Percentiles rank a stretch among this genome's conserved stretches.
phyloP scores from a whole-genome alignment of 2,113 vertebrate genomes.

The Stictonetta naevosa region DNA sequence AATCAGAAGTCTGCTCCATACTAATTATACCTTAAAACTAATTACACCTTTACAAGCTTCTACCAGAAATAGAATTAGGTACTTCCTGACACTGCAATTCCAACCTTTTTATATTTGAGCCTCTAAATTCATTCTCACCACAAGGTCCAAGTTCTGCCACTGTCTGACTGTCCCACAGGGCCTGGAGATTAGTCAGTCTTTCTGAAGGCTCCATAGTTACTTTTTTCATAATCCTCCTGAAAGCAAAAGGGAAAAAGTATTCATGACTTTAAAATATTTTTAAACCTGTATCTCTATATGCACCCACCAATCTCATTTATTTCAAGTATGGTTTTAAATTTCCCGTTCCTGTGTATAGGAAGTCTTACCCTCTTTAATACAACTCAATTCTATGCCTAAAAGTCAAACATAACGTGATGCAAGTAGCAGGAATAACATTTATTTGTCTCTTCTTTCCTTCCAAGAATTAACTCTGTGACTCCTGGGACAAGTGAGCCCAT shows the following conservation, averaged over 20 bases:
- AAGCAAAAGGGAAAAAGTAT: conserved; percentile 21
- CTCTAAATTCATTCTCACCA: conserved; percentile 81
- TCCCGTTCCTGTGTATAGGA: not conserved
- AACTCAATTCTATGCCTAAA: not conserved
- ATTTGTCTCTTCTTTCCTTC: not conserved
- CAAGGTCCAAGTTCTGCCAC: conserved; percentile 92
- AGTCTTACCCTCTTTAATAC: not conserved
- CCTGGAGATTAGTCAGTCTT: conserved; percentile 86
- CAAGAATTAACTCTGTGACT: not conserved
- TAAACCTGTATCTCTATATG: not conserved
- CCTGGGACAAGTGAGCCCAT: not conserved
- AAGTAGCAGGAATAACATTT: not conserved
- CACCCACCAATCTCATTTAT: not conserved
- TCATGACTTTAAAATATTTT: not conserved
- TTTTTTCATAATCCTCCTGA: conserved; percentile 94
- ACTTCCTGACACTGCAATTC: conserved; percentile 39
- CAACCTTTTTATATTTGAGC: conserved; percentile 32
- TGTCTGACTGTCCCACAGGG: conserved; percentile 92
- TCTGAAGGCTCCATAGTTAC: conserved; percentile 92
- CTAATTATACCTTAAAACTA: conserved; percentile 75
- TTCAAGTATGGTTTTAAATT: not conserved
- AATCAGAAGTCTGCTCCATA: conserved; percentile 30
- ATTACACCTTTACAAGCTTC: conserved; percentile 66
- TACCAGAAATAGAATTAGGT: conserved; percentile 61
- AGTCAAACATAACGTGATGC: not conserved